Evolutionary conservation across 1,140 invertebrate species (phyloP).

Genomic region (Pachypeltis micranthus): DNA sequence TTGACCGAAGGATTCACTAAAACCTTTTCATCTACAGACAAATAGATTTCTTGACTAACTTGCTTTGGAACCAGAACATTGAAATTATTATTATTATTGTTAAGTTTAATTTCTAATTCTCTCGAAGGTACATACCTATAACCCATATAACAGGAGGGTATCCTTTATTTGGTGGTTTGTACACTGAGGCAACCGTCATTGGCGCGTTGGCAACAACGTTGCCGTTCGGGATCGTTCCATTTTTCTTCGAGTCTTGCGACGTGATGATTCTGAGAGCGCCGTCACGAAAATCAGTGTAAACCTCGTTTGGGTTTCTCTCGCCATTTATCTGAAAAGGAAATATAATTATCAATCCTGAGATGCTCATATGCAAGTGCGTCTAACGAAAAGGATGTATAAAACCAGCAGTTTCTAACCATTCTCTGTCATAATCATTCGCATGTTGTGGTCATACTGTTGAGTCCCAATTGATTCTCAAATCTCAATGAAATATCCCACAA

Average conservation of each 20-base stretch:
- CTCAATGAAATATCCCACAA: no score
- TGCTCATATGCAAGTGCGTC: no score
- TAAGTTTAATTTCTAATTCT: background rate
- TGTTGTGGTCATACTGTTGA: no score
- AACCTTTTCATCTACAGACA: no score
- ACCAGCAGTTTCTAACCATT: no score
- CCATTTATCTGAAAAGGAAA: constrained; percentile 54
- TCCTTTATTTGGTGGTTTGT: constrained; percentile 30
- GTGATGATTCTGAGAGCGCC: constrained; percentile 59
- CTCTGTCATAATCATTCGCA: no score
- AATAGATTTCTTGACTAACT: no score
- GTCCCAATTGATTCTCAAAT: no score
- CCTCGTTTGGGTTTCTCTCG: constrained; percentile 66
- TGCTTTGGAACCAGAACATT: no score
- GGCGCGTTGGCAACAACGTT: constrained; percentile 12
- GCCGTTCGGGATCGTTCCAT: constrained; percentile 3
- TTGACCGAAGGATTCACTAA: no score
- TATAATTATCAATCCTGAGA: no score
- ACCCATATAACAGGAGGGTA: constrained; percentile 57
- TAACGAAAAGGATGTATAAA: no score
- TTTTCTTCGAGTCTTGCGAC: constrained; percentile 12
- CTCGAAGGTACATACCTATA: constrained; percentile 47
- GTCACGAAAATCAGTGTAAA: constrained; percentile 64
- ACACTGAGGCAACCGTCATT: constrained; percentile 19
- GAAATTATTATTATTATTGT: background rate